A percentile compares a stretch with the other conserved stretches of the same genome.
Evolutionary conservation across 2,113 vertebrate species (phyloP).

Genomic region (Circaetus gallicus): DNA sequence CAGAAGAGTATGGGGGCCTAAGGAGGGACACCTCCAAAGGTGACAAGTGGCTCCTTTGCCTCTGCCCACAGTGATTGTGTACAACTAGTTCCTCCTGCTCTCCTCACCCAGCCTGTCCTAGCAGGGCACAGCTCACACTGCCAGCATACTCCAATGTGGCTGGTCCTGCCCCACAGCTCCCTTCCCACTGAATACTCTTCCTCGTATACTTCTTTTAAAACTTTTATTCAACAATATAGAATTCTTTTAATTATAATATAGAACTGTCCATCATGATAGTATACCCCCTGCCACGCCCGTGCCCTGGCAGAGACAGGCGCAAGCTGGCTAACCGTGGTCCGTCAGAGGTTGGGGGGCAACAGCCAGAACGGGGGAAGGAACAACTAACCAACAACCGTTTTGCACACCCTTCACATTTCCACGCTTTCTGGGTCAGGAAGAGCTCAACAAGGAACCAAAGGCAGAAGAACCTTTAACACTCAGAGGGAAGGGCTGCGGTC

Average conservation of each 20-base stretch:
- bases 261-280: constrained; percentile 51
- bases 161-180: neutral
- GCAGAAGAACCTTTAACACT: constrained; percentile 69
- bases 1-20: neutral
- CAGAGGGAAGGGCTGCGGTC: constrained; percentile 58
- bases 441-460: constrained; percentile 74
- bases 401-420: constrained; percentile 69
- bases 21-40: neutral
- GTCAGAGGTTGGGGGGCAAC: neutral
- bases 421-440: constrained; percentile 69
- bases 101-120: neutral
- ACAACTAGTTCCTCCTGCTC: neutral
- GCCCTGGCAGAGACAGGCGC: neutral
- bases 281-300: neutral
- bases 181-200: constrained; percentile 63
- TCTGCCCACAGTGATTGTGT: neutral
- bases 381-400: constrained; percentile 55
- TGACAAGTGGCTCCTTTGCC: neutral
- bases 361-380: neutral
- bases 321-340: constrained; percentile 1
- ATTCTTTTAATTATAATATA: constrained; percentile 68
- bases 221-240: constrained; percentile 81
- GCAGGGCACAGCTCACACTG: neutral
- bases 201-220: constrained; percentile 69
- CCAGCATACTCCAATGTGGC: neutral